Base-by-base conservation (phyloP, 1,140 invertebrate genomes). In the Solenopsis fugax region DNA sequence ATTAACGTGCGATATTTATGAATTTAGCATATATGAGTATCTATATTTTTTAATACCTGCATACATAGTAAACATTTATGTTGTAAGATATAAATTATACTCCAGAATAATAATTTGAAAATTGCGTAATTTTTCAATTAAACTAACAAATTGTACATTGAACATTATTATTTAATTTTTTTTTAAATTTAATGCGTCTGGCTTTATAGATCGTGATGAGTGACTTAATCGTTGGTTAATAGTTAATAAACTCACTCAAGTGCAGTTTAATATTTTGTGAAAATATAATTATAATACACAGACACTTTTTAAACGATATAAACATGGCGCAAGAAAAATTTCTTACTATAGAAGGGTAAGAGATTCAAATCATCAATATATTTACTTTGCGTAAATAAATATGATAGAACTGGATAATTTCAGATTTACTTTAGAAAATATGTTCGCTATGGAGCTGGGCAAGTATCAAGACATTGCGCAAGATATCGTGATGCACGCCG, bases 361-460 rank as follows among this genome's bases (percentile, higher is more conserved):
- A 21, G 91, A 21, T 84, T 80, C 29, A 45, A 64, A 21, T 54
- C 2, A 60, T 16, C 58, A 60, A 24, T 80, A 48, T 13, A 4
- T 13, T 80, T 5, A 24, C 2, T 21, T 54, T 45, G 4, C 45
- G 13, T 72, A 73, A 7, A 50, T 48, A 62, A 34, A 76, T 52
- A 64, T 67, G 5, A 45, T 58, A 76, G 9, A n/a, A 75, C 65
- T 45, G 29, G 6, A 24, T 48, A 16, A 50, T 75, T 73, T 1
- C 85, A 95, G 95, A 78, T 99, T 99, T 91, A 99, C 98, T 0
- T 95, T 99, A 77, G 97, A 98, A 85, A 98, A 98, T 91, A 97
- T 99, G 96, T 99, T 99, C 95, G 96, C 97, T 1, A 98, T 99
- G 98, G 97, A 99, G 92, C 93, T 99, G 76, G 97, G 98, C 91